phyloP scores from a whole-genome alignment of 2,113 vertebrate genomes.

The Typhlomys cinereus region DNA sequence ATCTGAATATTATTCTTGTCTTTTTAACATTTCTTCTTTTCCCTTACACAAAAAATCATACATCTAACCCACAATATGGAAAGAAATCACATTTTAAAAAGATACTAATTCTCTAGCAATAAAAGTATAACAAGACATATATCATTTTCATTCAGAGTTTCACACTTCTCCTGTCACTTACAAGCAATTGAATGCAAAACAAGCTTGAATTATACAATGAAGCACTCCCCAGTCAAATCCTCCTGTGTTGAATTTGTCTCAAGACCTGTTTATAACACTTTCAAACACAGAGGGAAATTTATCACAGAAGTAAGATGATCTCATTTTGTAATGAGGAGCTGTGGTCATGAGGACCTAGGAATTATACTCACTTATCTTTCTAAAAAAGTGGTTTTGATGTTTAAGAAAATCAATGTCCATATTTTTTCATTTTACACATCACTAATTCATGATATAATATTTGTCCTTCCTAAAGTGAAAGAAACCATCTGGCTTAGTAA shows the following conservation, averaged over 20 bases:
- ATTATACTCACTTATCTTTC: conserved; percentile 31
- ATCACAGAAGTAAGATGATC: neutral
- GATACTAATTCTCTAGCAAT: conserved; percentile 5
- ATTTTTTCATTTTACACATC: neutral
- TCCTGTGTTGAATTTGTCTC: neutral
- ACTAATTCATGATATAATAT: conserved; percentile 3
- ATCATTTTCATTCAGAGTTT: neutral
- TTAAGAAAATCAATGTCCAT: conserved; percentile 46
- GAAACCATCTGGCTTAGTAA: conserved; percentile 8
- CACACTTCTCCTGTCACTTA: neutral
- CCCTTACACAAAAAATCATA: neutral
- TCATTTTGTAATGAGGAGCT: neutral
- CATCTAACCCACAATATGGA: neutral
- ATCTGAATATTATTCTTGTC: neutral
- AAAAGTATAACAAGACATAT: neutral
- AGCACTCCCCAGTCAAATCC: neutral
- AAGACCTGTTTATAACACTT: neutral
- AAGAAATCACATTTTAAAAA: neutral
- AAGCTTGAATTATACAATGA: conserved; percentile 55
- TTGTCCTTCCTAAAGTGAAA: neutral
- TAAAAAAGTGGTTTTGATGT: neutral
- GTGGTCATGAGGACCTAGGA: neutral
- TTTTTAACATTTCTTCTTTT: neutral
- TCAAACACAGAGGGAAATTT: conserved; percentile 2
- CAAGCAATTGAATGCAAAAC: conserved; percentile 32